Evolutionary conservation across 2,888 invertebrate species (phyloP).

Genomic region (Caenorhabditis afra): DNA sequence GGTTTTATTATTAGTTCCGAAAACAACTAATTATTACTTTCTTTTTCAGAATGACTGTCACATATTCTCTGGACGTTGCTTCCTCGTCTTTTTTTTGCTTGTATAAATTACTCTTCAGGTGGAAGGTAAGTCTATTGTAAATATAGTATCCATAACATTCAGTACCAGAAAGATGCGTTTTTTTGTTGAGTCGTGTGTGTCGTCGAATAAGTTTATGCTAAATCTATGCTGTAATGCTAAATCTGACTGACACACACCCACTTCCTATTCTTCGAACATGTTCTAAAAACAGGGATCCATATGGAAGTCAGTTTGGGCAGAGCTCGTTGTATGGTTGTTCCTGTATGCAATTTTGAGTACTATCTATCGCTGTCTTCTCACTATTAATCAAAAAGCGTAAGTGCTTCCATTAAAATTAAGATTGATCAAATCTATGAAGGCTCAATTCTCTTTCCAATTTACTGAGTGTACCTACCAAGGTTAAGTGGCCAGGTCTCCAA

Average conservation of each 20-base stretch:
- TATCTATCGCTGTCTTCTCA: conserved; percentile 66
- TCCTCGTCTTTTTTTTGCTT: conserved; percentile 77
- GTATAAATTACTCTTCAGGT: conserved; percentile 74
- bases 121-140: conserved; percentile 71
- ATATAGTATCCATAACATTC: too few relatives aligned
- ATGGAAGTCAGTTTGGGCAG: conserved; percentile 73
- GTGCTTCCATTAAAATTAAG: conserved; percentile 5
- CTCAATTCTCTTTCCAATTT: too few relatives aligned
- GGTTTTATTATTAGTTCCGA: not conserved
- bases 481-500: too few relatives aligned
- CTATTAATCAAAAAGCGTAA: conserved; percentile 69
- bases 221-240: too few relatives aligned
- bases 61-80: conserved; percentile 78
- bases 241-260: too few relatives aligned
- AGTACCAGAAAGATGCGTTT: too few relatives aligned
- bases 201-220: too few relatives aligned
- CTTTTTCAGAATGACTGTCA: conserved; percentile 74
- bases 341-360: conserved; percentile 67
- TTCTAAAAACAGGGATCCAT: conserved; percentile 63
- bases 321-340: conserved; percentile 72
- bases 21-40: not conserved
- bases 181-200: too few relatives aligned
- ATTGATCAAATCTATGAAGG: too few relatives aligned
- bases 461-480: too few relatives aligned
- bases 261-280: too few relatives aligned